Conservation (phyloP, 2,797 vertebrate genomes). For the Morelia viridis region DNA sequence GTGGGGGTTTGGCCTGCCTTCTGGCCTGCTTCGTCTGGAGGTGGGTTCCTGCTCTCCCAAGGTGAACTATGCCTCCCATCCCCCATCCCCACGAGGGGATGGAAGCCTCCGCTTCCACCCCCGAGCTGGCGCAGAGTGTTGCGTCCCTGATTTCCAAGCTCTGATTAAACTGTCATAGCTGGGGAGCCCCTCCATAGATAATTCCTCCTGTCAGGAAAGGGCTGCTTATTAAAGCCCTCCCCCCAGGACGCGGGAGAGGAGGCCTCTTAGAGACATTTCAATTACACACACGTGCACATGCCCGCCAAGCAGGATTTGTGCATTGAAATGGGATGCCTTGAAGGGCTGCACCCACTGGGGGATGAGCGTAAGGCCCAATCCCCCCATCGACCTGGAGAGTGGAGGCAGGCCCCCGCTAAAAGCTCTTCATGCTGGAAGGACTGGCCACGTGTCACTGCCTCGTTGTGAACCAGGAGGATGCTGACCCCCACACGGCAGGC, state of each 20-base stretch:
- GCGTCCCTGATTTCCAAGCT: conserved; percentile 66
- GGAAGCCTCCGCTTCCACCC: conserved; percentile 16
- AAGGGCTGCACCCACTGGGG: neutral
- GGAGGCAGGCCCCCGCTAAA: neutral
- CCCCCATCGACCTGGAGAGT: neutral
- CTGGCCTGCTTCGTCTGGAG: neutral
- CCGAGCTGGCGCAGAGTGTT: conserved; percentile 66
- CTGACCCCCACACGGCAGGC: too few species aligned
- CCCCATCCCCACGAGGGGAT: conserved; percentile 18
- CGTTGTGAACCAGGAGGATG: neutral
- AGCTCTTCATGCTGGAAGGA: neutral
- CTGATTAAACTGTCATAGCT: conserved; percentile 72
- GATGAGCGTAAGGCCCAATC: neutral
- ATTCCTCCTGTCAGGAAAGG: conserved; percentile 49
- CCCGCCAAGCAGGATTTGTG: conserved; percentile 39
- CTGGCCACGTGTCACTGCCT: neutral
- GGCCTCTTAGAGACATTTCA: conserved; percentile 52
- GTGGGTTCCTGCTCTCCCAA: conserved; percentile 34
- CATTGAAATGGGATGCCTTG: conserved; percentile 54
- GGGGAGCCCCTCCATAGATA: conserved; percentile 48
- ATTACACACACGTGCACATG: conserved; percentile 9
- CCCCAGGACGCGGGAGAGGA: conserved; percentile 35
- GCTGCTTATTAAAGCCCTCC: conserved; percentile 41
- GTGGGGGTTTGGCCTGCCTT: neutral
- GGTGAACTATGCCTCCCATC: conserved; percentile 49